Evolutionary conservation across 2,113 vertebrate genomes (phyloP), one percentile per base, ranked within the genome.

Genomic region (Atlantisia rogersi): DNA sequence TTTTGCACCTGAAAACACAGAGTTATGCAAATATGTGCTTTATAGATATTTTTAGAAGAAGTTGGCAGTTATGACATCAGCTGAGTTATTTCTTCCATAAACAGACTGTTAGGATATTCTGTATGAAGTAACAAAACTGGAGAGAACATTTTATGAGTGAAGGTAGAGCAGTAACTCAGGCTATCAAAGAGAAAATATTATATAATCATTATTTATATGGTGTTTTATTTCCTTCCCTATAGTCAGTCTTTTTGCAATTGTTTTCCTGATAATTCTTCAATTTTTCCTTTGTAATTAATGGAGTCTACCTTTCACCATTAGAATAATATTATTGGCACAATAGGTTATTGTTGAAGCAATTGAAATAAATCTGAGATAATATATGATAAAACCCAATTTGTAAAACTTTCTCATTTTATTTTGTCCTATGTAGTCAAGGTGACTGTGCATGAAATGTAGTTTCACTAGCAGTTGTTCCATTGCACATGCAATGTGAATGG

Each of bases 71-170:
- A 52, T 1, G 4, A 92, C 86, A 32, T 81, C 75, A 81, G 13
- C 24, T 86, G 59, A 92, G 68, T 91, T 86, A 91, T 94, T 94
- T 95, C 73, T 92, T 92, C 58, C 26, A 82, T 84, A 91, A 95
- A 94, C 20, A 87, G 42, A 60, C n/a, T 74, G 67, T 73, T 93
- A 82, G 55, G 50, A 31, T 73, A 82, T 70, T 95, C 82, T 87
- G 39, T 82, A 91, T 42, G 53, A 91, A 64, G 65, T 65, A 84
- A 91, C 21, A 87, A 82, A 87, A 89, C 60, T 87, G 35, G 13
- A 92, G 52, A 90, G 42, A 93, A 67, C 7, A 65, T 71, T 94
- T 92, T 86, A 70, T 75, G 60, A 92, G 37, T 68, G 74, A 95
- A 80, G 44, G 50, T 96, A 82, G 20, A 78, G 22, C 22, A 82